Base-by-base conservation (phyloP, 2,113 vertebrate genomes). In the Danio rerio region DNA sequence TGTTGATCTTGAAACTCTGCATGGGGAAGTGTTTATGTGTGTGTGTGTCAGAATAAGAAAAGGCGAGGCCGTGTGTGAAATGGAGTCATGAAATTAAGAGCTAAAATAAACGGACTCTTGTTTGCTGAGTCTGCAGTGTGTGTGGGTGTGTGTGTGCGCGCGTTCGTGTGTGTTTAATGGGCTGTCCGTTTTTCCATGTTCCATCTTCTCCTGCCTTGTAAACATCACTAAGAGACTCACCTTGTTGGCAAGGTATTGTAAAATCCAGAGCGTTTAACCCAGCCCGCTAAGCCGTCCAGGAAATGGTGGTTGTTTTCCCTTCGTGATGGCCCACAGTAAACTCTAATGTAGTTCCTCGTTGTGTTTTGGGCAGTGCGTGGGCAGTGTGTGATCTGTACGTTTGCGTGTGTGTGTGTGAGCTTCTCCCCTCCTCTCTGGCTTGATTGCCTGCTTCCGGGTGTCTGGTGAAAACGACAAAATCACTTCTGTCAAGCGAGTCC, bases 101-200 rank as follows among this genome's bases (percentile, higher is more conserved):
- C 71, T 50, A 78, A 83, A 81, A 86, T 81, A 84, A 84, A 81
- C 31, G 1, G n/a, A 53, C n/a, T 31, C 42, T 76, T 76, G 72
- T 76, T 76, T 75, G 81, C 72, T 68, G 71, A 65, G 72, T 74
- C 47, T 49, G 80, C 55, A 43, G 13, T 18, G 79, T 49, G 77
- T 79, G 59, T 61, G 53, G 40, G 68, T 73, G 43, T 80, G 31
- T 68, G 13, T 13, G 9, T 31, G 15, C 62, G 55, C 56, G 21
- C 8, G 16, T 31, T 15, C 2, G 45, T 74, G 68, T 50, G 69
- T 81, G 59, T 74, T 53, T 69, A 66, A 66, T 62, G 42, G 47
- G 47, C 21, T 58, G 72, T 61, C 43, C 3, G 0, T 7, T 74
- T 74, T 74, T 74, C 72, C 52, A 42, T 71, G n/a, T 55, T 73